phyloP scores from a whole-genome alignment of 2,113 vertebrate genomes.

The Pipa parva region DNA sequence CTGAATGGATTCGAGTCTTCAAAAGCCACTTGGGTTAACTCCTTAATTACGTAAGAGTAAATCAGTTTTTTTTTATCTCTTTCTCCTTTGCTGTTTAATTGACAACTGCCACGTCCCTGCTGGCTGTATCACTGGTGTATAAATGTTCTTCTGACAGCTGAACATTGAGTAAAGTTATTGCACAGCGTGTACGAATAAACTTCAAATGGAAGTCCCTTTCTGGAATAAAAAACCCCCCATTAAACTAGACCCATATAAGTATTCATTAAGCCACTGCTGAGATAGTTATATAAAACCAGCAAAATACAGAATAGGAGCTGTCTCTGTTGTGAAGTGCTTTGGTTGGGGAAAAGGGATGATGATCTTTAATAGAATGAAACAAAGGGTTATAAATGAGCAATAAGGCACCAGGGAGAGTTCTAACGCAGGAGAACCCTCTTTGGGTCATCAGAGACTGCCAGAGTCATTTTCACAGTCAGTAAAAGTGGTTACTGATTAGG shows the following conservation, averaged over 20 bases:
- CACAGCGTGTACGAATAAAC: neutral
- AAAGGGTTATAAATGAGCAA: constrained; percentile 26
- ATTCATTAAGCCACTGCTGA: constrained; percentile 5
- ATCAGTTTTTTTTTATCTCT: too few relatives aligned
- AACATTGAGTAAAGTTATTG: neutral
- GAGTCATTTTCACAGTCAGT: constrained; percentile 22
- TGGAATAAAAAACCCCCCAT: too few relatives aligned
- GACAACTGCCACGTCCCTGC: too few relatives aligned
- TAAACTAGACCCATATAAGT: neutral
- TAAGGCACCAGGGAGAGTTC: constrained; percentile 18
- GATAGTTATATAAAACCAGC: constrained; percentile 7
- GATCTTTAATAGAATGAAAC: constrained; percentile 14
- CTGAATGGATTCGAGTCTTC: too few relatives aligned
- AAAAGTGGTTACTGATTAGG: constrained; percentile 34
- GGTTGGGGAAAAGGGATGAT: neutral
- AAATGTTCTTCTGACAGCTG: neutral
- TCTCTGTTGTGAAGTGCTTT: neutral
- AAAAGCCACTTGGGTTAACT: too few relatives aligned
- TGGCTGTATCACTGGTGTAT: neutral
- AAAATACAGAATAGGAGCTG: neutral
- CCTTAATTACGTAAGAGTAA: too few relatives aligned
- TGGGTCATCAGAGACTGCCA: constrained; percentile 3
- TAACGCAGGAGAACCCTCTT: constrained; percentile 19
- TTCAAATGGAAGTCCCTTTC: neutral
- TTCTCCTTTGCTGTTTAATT: too few relatives aligned